These are phyloP conservation scores for Synanthedon vespiformis DNA, from an alignment of 2,888 invertebrate genomes.

Conservation along the genomic window DNA sequence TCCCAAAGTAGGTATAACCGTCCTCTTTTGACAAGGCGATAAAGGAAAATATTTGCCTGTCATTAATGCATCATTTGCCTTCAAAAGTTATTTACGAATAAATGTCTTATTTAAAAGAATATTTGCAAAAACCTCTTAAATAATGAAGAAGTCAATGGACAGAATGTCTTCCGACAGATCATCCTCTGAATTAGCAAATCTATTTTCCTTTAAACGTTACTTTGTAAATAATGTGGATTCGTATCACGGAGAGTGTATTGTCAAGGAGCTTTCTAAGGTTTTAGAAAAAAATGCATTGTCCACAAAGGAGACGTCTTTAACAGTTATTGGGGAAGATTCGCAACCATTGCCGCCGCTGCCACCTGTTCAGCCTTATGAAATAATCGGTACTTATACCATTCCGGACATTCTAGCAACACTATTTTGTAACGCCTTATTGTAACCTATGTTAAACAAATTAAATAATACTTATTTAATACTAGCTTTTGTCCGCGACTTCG, in stretches of 20 bases:
- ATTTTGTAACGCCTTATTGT: no score
- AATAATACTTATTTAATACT: no score
- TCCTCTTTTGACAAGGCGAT: no score
- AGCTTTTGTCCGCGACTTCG: no score
- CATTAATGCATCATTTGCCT: no score
- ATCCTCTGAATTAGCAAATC: slow-evolving; percentile 17
- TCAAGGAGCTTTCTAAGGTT: slow-evolving; percentile 45
- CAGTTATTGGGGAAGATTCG: slow-evolving; percentile 35
- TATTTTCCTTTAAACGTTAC: slow-evolving; percentile 61
- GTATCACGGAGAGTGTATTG: slow-evolving; percentile 65
- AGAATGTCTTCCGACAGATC: slow-evolving; percentile 26
- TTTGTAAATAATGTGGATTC: slow-evolving; percentile 73
- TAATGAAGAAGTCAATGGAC: slow-evolving; percentile 22
- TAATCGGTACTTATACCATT: slow-evolving; percentile 31
- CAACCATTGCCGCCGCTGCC: slow-evolving; percentile 21
- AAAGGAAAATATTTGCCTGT: no score
- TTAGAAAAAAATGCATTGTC: slow-evolving; percentile 26
- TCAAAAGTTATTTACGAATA: no score
- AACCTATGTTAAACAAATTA: no score
- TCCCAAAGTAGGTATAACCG: neutral
- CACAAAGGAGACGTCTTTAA: slow-evolving; percentile 23
- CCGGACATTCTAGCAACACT: no score
- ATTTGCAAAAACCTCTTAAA: no score
- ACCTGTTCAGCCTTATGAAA: slow-evolving; percentile 42
- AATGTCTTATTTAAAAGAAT: no score